phyloP scores from a whole-genome alignment of 2,888 invertebrate species.

The Drosophila hawaiiensis region DNA sequence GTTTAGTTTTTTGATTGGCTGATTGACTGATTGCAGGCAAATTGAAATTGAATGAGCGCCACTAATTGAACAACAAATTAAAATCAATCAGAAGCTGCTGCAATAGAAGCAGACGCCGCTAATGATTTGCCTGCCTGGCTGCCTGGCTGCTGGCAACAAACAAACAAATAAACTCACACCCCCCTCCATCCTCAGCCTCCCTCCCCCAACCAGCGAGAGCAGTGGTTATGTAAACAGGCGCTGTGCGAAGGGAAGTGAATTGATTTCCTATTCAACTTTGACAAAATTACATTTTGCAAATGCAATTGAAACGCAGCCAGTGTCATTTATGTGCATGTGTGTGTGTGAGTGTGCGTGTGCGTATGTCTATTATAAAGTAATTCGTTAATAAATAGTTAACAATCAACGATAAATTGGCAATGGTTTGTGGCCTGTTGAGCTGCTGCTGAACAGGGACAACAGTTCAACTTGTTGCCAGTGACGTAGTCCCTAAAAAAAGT shows the following conservation, averaged over 20 bases:
- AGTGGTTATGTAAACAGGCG: not conserved
- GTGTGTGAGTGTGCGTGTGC: constrained; percentile 7
- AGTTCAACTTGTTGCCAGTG: constrained; percentile 27
- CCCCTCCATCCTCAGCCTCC: too few species aligned
- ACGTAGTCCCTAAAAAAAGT: constrained; percentile 1
- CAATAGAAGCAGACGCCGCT: constrained; percentile 36
- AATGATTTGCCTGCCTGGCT: constrained; percentile 35
- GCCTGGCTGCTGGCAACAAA: constrained; percentile 14
- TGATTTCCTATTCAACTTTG: constrained; percentile 55
- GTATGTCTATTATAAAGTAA: constrained; percentile 67
- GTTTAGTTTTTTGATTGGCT: constrained; percentile 35
- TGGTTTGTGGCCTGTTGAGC: constrained; percentile 40
- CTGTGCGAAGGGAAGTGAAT: not conserved
- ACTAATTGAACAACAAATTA: constrained; percentile 80
- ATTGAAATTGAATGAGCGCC: constrained; percentile 59
- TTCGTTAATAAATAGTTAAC: constrained; percentile 79
- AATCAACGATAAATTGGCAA: constrained; percentile 75
- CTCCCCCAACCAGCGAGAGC: too few species aligned
- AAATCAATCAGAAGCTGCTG: constrained; percentile 53
- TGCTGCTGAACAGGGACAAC: constrained; percentile 4
- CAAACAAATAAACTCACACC: not conserved
- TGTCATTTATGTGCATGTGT: constrained; percentile 14
- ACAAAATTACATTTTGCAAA: constrained; percentile 61
- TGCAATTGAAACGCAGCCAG: constrained; percentile 51
- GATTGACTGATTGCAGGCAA: constrained; percentile 46